phyloP scores from a whole-genome alignment of 2,888 invertebrate genomes.

The Pachydiplax longipennis region DNA sequence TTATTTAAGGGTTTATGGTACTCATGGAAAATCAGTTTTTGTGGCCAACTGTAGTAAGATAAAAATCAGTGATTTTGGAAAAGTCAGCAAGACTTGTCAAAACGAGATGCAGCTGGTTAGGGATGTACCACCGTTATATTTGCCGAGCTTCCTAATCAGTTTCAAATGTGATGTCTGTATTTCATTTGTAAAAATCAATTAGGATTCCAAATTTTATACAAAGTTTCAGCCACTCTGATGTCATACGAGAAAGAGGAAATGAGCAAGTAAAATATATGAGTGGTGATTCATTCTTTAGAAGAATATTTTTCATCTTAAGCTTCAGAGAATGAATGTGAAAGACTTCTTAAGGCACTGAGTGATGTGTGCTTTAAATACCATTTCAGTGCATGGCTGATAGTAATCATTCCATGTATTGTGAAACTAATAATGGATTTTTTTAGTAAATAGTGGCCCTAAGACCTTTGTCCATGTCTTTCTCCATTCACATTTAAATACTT shows the following conservation, averaged over 20 bases:
- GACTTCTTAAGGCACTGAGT: constrained; percentile 23
- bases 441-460: neutral
- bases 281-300: neutral
- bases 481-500: constrained; percentile 4
- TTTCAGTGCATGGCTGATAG: constrained; percentile 19
- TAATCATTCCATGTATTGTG: constrained; percentile 35
- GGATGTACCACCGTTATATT: neutral
- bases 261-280: neutral
- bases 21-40: neutral
- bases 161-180: neutral
- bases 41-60: neutral
- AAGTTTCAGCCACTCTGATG: neutral
- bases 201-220: constrained; percentile 2
- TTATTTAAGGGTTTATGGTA: neutral
- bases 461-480: constrained; percentile 19
- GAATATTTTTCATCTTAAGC: constrained; percentile 18
- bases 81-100: neutral
- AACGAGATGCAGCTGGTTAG: constrained; percentile 2
- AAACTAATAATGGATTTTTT: neutral
- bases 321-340: neutral
- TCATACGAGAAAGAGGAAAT: neutral
- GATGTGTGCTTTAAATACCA: neutral
- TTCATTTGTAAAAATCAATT: neutral
- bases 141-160: neutral
- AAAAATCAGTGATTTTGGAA: constrained; percentile 4